Evolutionary conservation across 2,797 vertebrate genomes (phyloP), one percentile per base, ranked within the genome.

Genomic region (Neoniphon sammara): DNA sequence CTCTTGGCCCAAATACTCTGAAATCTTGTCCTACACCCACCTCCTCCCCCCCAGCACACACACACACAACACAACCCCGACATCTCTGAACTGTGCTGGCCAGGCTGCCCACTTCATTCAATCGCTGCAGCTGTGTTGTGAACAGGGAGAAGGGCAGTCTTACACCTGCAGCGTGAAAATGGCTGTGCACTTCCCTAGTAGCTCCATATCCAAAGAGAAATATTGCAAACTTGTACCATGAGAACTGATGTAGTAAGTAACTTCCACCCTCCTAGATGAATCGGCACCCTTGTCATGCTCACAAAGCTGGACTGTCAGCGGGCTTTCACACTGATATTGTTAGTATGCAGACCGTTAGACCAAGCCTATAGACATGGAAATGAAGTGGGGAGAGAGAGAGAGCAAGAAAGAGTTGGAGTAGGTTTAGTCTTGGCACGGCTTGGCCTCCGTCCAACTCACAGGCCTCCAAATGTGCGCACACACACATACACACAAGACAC

Each of bases 221-320:
- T 91, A 92, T 93, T 90, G 89, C 89, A 90, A 91, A 87, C 76
- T 86, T 89, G 85, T 87, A 87, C 90, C 91, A 92, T 93, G 91
- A 93, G 91, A 93, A 93, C 93, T 91, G 86, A 93, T 92, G 91
- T 92, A 89, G 90, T 91, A 90, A 94, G 85, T 86, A 90, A 92
- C 86, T 89, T 85, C 91, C 92, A 89, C 92, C 92, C 91, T 92
- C 90, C 85, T 88, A 93, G 92, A 94, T 94, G 94, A 94, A 95
- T 94, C 87, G 91, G 80, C 77, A 90, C 88, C 91, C 94, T 94
- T 95, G 95, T 94, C 92, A 88, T 94, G 89, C 90, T 93, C 93
- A 96, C 95, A 95, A 95, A 95, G 95, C 94, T 94, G 93, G 93
- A 93, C 93, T 95, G 92, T 95, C 94, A 95, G 92, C 60, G 73